Percentiles rank a stretch among this genome's conserved stretches.
Conservation (phyloP, 2,113 vertebrate genomes). For the Cyphomyrus discorhynchus region DNA sequence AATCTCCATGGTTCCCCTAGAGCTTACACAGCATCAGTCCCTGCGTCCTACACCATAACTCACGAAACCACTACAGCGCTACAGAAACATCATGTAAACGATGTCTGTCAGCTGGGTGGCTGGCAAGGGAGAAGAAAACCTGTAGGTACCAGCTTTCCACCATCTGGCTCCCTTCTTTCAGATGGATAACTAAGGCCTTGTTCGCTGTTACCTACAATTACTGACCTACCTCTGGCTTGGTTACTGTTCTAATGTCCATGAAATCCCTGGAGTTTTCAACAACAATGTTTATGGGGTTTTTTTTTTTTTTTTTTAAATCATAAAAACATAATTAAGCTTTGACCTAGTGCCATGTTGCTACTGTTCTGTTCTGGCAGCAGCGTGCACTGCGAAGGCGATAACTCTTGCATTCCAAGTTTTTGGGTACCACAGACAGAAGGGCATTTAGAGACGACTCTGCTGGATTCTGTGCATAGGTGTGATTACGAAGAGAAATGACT, state of each 20-base stretch:
- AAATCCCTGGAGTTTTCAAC: not conserved
- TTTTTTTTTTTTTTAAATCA: not conserved
- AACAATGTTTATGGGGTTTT: not conserved
- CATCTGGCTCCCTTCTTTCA: slow-evolving; percentile 14
- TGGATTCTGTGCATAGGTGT: not conserved
- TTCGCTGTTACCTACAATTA: slow-evolving; percentile 17
- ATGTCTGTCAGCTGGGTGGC: slow-evolving; percentile 3
- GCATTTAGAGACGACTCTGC: not conserved
- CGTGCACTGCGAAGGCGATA: not conserved
- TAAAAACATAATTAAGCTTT: not conserved
- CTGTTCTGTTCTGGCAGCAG: not conserved
- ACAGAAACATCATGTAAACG: not conserved
- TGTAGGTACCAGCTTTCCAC: not conserved
- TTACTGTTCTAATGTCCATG: not conserved
- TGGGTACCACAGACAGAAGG: not conserved
- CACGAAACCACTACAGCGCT: not conserved
- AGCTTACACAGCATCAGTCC: not conserved
- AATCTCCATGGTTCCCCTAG: not conserved
- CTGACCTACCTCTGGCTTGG: slow-evolving; percentile 4
- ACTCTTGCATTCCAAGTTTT: not conserved
- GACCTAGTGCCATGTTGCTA: not conserved
- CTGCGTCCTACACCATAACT: not conserved
- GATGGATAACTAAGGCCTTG: slow-evolving; percentile 28
- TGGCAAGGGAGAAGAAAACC: not conserved
- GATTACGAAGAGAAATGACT: not conserved